phyloP scores from a whole-genome alignment of 2,888 invertebrate genomes.

The Cerastis leucographa region DNA sequence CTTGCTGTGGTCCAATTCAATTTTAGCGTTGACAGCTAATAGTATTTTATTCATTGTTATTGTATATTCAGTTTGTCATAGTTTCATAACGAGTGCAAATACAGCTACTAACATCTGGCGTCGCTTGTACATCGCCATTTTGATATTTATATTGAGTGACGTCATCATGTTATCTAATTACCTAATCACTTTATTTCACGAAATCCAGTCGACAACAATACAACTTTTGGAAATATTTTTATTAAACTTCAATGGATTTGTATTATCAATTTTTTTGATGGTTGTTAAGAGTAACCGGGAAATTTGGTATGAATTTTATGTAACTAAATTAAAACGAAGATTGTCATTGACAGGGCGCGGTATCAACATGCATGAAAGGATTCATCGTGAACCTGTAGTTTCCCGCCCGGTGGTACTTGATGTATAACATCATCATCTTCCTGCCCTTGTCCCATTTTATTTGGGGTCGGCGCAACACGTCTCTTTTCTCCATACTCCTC shows the following conservation, averaged over 20 bases:
- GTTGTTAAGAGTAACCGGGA: constrained; percentile 21
- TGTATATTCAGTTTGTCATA: not conserved
- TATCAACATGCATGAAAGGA: not conserved
- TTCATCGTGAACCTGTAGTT: not conserved
- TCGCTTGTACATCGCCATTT: not conserved
- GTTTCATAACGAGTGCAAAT: not conserved
- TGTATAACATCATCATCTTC: too few relatives aligned
- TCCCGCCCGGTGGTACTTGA: not conserved
- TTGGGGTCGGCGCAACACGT: too few relatives aligned
- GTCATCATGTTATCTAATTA: constrained; percentile 1
- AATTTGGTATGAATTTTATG: not conserved
- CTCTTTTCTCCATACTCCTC: too few relatives aligned
- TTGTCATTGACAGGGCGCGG: not conserved
- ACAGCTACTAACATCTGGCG: not conserved
- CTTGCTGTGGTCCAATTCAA: not conserved
- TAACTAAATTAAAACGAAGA: not conserved
- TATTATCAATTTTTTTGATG: not conserved
- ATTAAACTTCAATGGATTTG: not conserved
- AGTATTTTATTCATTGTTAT: constrained; percentile 11
- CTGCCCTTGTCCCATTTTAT: too few relatives aligned
- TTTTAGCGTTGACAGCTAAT: constrained; percentile 5
- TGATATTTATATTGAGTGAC: constrained; percentile 4
- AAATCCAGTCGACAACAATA: not conserved
- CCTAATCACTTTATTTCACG: not conserved
- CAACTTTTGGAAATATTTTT: not conserved